A percentile compares a stretch with the other conserved stretches of the same genome.
Conservation (phyloP, 2,888 invertebrate genomes). For the Margaritifera margaritifera region DNA sequence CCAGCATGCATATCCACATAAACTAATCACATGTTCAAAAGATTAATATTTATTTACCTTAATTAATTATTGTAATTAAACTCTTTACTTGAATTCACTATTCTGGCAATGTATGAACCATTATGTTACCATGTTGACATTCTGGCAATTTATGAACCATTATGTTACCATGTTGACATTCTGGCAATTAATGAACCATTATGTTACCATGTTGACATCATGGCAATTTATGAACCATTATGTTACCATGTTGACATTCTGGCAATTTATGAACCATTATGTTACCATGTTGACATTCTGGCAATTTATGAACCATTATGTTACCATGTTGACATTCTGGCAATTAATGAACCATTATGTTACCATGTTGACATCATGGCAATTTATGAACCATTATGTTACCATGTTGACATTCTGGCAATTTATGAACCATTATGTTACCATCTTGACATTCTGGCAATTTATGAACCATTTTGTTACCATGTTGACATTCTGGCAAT, state of each 20-base stretch:
- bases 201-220: too few species aligned
- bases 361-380: too few species aligned
- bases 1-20: too few species aligned
- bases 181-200: too few species aligned
- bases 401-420: neutral
- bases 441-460: neutral
- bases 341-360: conserved; percentile 2
- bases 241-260: neutral
- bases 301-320: too few species aligned
- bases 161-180: neutral
- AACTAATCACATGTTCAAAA: too few species aligned
- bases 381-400: conserved; percentile 1
- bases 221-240: too few species aligned
- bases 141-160: too few species aligned
- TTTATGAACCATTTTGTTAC: neutral
- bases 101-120: neutral
- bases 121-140: too few species aligned
- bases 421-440: conserved; percentile 1
- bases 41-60: neutral
- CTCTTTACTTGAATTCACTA: neutral
- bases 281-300: neutral
- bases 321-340: neutral
- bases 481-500: neutral
- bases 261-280: too few species aligned
- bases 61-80: neutral